Evolutionary conservation across 2,888 invertebrate genomes (phyloP), one percentile per base, ranked within the genome.

Genomic region (Drosophila kanekoi): DNA sequence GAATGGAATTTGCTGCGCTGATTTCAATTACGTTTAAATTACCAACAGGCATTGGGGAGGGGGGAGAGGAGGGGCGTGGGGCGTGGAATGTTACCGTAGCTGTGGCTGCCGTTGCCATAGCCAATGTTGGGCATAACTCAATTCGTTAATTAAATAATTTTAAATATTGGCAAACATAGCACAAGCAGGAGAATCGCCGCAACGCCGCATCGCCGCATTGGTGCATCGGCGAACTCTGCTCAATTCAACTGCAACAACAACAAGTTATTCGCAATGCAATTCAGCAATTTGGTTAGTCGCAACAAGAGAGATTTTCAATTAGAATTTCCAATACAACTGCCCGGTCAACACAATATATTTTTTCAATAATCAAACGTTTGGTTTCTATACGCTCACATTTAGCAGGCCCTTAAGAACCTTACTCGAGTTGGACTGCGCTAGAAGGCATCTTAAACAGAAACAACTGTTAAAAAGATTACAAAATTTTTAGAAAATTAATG

Each of bases 121-220:
- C 45, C 62, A 62, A 62, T 62, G 57, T 61, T 51, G 64, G 54
- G 65, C 81, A 74, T 89, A 87, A 87, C 85, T 84, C 85, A 81
- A 87, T 89, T 79, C 81, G 79, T 81, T 89, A 77, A 87, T 89
- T 89, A 89, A 87, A 85, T 87, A 84, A 87, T 89, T 87, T 85
- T 79, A 79, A 85, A 89, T 89, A 89, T 87, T 84, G 80, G 68
- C 80, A 77, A 72, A 75, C 72, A 81, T 72, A 67, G 60, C 67
- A 67, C 49, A 73, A 67, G 62, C 74, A 60, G 64, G 18, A 51
- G 61, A 60, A 74, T 44, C 58, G 37, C 47, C 63, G 47, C 59
- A 43, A 35, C 49, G 23, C 23, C 28, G 28, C 8, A 28, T 28
- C 49, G 23, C 23, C 28, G 28, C 8, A 28, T 28, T 28, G 28